phyloP scores from a whole-genome alignment of 2,888 invertebrate genomes.

The Melanargia galathea region DNA sequence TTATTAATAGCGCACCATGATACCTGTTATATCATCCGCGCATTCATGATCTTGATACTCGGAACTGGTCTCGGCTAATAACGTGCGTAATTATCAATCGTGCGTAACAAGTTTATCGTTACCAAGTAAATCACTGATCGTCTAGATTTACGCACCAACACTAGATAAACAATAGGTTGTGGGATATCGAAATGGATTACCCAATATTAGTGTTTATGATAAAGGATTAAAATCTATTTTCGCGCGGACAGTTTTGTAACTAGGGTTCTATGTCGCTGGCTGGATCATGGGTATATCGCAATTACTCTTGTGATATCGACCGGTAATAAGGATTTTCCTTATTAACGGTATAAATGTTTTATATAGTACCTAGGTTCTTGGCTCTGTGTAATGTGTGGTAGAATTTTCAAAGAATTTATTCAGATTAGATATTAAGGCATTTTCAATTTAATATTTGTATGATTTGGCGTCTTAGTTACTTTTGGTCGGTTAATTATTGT shows the following conservation, averaged over 20 bases:
- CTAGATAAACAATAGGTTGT: slow-evolving; percentile 21
- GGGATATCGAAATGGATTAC: slow-evolving; percentile 10
- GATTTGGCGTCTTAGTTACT: no score
- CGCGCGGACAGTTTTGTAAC: slow-evolving; percentile 4
- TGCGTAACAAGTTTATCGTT: slow-evolving; percentile 54
- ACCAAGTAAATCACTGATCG: slow-evolving; percentile 39
- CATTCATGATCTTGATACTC: slow-evolving; percentile 47
- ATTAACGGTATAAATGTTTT: no score
- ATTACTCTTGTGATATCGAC: slow-evolving; percentile 27
- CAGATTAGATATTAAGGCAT: no score
- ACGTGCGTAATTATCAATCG: slow-evolving; percentile 60
- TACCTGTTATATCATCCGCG: slow-evolving; percentile 31
- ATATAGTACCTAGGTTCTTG: no score
- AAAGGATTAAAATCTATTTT: slow-evolving; percentile 20
- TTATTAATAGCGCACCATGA: slow-evolving; percentile 11
- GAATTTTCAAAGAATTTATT: no score
- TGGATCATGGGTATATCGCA: slow-evolving; percentile 22
- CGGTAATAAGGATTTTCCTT: slow-evolving; percentile 30
- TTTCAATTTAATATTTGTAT: no score
- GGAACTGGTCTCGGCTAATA: slow-evolving; percentile 46
- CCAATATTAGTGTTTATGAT: slow-evolving; percentile 22
- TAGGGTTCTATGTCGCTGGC: background rate
- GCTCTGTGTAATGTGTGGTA: no score
- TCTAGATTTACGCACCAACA: slow-evolving; percentile 36
- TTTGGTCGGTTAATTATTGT: no score